These are phyloP conservation scores for Podiceps cristatus DNA, from an alignment of 2,113 vertebrate genomes.

Conservation along the genomic window DNA sequence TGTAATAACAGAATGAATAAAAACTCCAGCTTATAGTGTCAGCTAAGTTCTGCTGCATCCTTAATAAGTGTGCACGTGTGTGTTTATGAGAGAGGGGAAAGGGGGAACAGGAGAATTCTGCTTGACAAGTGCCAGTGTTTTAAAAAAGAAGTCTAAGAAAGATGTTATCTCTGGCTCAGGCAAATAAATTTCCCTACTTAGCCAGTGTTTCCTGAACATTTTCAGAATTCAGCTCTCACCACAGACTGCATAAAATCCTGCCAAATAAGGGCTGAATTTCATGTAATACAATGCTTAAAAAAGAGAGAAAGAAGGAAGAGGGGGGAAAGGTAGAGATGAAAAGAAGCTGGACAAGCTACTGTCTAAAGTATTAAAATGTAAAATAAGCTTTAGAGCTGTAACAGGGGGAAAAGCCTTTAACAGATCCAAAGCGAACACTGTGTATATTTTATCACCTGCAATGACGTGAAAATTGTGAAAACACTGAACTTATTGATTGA, in stretches of 20 bases:
- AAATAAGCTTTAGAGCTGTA: conserved; percentile 43
- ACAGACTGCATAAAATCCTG: conserved; percentile 67
- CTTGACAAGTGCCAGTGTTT: conserved; percentile 68
- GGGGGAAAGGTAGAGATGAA: conserved; percentile 22
- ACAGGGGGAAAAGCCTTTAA: conserved; percentile 27
- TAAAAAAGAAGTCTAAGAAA: conserved; percentile 60
- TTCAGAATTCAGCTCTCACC: conserved; percentile 65
- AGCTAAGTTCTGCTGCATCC: conserved; percentile 43
- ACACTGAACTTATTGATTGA: conserved; percentile 54
- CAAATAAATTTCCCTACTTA: conserved; percentile 70
- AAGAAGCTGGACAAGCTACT: conserved; percentile 53
- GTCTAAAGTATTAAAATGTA: conserved; percentile 61
- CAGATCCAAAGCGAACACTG: neutral
- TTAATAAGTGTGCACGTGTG: conserved; percentile 16
- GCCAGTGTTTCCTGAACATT: conserved; percentile 58
- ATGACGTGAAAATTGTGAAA: conserved; percentile 26
- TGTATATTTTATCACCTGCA: conserved; percentile 37
- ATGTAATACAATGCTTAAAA: conserved; percentile 61
- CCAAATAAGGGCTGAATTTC: conserved; percentile 65
- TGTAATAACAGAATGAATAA: conserved; percentile 53
- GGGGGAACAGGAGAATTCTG: conserved; percentile 49
- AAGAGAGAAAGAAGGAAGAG: conserved; percentile 2
- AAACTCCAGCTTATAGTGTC: conserved; percentile 37
- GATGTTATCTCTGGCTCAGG: conserved; percentile 63
- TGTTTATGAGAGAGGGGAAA: conserved; percentile 14